Evolutionary conservation across 2,888 invertebrate species (phyloP).

Genomic region (Sclerodermus sp.): DNA sequence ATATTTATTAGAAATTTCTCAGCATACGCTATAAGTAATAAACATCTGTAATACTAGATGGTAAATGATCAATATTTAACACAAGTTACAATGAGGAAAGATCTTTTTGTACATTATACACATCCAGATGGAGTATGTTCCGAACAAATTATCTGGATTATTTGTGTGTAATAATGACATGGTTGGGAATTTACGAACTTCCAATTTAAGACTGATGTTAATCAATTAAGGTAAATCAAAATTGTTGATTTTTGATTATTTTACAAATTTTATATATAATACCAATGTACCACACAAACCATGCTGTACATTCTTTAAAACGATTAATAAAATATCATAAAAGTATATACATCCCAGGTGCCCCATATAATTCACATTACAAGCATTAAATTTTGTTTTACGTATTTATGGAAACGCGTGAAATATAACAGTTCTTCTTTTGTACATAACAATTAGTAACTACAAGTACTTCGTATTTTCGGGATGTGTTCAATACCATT

Average conservation of each 20-base stretch:
- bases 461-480: constrained; percentile 21
- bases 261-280: constrained; percentile 14
- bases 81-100: constrained; percentile 1
- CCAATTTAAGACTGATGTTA: constrained; percentile 5
- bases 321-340: constrained; percentile 29
- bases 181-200: constrained; percentile 2
- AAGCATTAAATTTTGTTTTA: constrained; percentile 34
- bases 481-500: background rate
- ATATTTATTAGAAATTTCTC: background rate
- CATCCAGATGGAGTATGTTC: constrained; percentile 2
- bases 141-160: constrained; percentile 8
- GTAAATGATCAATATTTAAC: no score
- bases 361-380: constrained; percentile 3
- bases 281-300: constrained; percentile 15
- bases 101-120: constrained; percentile 6
- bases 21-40: background rate
- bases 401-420: constrained; percentile 30
- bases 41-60: no score
- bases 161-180: no score
- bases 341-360: constrained; percentile 1
- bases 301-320: constrained; percentile 24
- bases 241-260: constrained; percentile 26
- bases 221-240: constrained; percentile 14
- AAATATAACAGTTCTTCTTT: constrained; percentile 33
- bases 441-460: constrained; percentile 30